These are phyloP conservation scores for Seira musarum DNA, from an alignment of 2,888 invertebrate genomes.

Conservation along the genomic window DNA sequence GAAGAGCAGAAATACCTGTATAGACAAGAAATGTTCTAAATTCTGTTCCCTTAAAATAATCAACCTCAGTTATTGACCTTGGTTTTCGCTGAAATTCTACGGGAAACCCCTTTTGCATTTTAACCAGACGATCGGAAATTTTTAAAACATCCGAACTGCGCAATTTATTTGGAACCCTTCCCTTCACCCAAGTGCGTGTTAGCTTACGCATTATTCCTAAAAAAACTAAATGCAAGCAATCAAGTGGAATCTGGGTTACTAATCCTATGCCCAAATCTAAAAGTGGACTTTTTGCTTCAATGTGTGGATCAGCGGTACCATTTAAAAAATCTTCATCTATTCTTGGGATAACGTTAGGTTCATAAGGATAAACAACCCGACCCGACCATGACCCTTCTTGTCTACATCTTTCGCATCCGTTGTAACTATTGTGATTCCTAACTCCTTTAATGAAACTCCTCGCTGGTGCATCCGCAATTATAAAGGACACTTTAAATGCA, in stretches of 20 bases:
- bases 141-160: neutral
- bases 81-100: constrained; percentile 20
- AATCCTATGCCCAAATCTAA: neutral
- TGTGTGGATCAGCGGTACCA: neutral
- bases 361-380: constrained; percentile 22
- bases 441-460: constrained; percentile 32
- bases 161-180: constrained; percentile 10
- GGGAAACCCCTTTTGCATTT: neutral
- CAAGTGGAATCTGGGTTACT: neutral
- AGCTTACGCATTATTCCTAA: constrained; percentile 12
- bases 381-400: constrained; percentile 28
- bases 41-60: constrained; percentile 19
- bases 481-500: neutral
- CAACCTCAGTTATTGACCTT: neutral
- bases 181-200: neutral
- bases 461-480: constrained; percentile 49
- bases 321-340: neutral
- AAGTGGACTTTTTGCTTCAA: neutral
- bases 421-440: constrained; percentile 28
- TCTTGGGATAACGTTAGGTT: neutral
- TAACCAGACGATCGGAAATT: neutral
- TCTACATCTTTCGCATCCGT: constrained; percentile 40
- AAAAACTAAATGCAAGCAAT: constrained; percentile 11
- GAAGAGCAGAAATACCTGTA: neutral
- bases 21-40: neutral